Conservation (phyloP, 1,140 invertebrate species). For the Papilio polytes region DNA sequence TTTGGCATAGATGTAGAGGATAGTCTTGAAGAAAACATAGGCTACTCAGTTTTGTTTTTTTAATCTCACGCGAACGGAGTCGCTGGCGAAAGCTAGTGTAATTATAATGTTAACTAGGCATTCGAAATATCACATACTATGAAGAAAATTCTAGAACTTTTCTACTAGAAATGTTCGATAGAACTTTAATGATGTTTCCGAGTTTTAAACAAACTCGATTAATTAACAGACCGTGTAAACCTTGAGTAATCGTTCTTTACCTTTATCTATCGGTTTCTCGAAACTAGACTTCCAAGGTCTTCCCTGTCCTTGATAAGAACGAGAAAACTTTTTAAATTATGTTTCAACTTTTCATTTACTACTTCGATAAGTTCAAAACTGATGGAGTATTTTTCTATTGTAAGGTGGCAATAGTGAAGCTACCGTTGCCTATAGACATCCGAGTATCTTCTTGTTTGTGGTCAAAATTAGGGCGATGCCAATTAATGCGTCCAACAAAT, state of each 20-base stretch:
- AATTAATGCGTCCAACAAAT: neutral
- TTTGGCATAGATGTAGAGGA: too few relatives aligned
- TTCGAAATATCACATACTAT: neutral
- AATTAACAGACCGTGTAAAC: constrained; percentile 9
- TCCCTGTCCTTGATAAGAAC: neutral
- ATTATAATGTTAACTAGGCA: neutral
- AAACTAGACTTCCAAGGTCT: constrained; percentile 22
- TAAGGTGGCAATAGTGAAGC: too few relatives aligned
- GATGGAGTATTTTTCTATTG: neutral
- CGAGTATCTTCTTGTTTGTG: neutral
- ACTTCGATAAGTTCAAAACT: neutral
- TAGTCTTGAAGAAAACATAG: too few relatives aligned
- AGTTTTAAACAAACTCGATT: constrained; percentile 29
- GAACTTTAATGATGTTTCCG: constrained; percentile 1
- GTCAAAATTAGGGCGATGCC: neutral
- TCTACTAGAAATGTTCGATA: neutral
- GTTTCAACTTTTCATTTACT: neutral
- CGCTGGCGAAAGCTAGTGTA: too few relatives aligned
- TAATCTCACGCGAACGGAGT: too few relatives aligned
- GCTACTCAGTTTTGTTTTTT: too few relatives aligned
- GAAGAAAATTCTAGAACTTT: neutral
- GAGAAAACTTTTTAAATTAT: constrained; percentile 19
- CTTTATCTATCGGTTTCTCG: constrained; percentile 7
- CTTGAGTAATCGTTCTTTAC: constrained; percentile 12
- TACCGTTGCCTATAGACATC: too few relatives aligned